These are phyloP conservation scores for Psittacula echo DNA, from an alignment of 2,797 vertebrate genomes.

Conservation along the genomic window DNA sequence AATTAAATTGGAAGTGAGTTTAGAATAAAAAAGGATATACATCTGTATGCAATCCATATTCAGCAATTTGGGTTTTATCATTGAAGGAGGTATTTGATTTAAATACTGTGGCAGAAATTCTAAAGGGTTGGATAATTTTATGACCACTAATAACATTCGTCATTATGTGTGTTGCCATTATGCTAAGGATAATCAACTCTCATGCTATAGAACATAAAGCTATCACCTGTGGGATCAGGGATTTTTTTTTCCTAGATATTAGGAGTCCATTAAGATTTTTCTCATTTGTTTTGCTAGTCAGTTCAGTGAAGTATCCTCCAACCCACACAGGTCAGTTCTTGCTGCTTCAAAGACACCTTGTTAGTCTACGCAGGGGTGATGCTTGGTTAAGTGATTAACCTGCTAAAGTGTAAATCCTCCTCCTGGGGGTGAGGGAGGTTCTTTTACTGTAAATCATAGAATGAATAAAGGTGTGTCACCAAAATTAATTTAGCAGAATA, in stretches of 20 bases:
- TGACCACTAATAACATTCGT: constrained; percentile 28
- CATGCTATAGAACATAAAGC: not conserved
- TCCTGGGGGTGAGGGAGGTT: not conserved
- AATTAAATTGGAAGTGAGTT: constrained; percentile 24
- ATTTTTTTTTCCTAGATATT: not conserved
- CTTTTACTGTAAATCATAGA: not conserved
- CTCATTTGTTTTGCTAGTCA: not conserved
- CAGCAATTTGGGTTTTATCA: not conserved
- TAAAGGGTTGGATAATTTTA: constrained; percentile 54
- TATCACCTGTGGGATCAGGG: not conserved
- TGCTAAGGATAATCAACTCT: constrained; percentile 50
- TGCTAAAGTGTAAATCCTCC: not conserved
- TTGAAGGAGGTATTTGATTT: constrained; percentile 19
- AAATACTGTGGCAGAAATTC: constrained; percentile 37
- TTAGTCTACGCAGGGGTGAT: not conserved
- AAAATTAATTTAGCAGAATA: constrained; percentile 17
- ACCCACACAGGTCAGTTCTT: not conserved
- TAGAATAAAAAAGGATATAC: not conserved
- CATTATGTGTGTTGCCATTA: constrained; percentile 37
- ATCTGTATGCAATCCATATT: not conserved
- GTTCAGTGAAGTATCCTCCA: not conserved
- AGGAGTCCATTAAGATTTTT: not conserved
- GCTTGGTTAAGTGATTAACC: not conserved
- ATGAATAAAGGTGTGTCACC: not conserved
- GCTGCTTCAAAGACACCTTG: not conserved